Evolutionary conservation across 1,140 invertebrate species (phyloP), one percentile per base, ranked within the genome.

Genomic region (Anoplolepis gracilipes): DNA sequence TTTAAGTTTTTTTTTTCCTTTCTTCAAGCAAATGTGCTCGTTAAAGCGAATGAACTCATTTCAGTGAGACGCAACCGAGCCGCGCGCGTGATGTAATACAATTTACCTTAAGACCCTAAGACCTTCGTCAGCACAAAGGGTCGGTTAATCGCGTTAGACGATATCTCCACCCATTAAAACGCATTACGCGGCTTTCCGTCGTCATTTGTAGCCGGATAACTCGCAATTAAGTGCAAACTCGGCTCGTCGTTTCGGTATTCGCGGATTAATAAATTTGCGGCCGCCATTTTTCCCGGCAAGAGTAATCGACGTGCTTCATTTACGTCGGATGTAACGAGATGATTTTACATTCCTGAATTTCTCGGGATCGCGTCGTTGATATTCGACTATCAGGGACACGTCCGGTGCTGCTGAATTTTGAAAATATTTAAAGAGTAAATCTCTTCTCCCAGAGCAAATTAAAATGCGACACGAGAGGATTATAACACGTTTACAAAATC

Each of bases 141-240:
- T 81, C 53, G 65, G 65, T 55, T 81, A 81, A 81, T 81, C 78
- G 36, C 36, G 65, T 81, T 81, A 72, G 53, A 72, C 65, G 36
- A 81, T 81, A 81, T 72, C 78, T 42, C 53, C 46, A 53, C 39
- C 78, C 69, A 81, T 81, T 81, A 81, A 81, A 72, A 78, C 46
- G 76, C 59, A 78, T 78, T 78, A 78, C 59, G 33, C 33, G 36
- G 33, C 65, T 81, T 59, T 49, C 33, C 65, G 78, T 25, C 55
- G 64, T 39, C 49, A 72, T 42, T 81, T 81, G 77, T 81, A 81
- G 49, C 53, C 65, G 55, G 78, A 72, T 81, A 72, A 81, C 53
- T 81, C 25, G 49, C 65, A 72, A 81, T 81, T 72, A 81, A 39
- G 78, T 57, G 65, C 78, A 30, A 42, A 81, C 65, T 70, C 78